Evolutionary conservation across 2,797 vertebrate genomes (phyloP), one percentile per base, ranked within the genome.

Genomic region (Liparis tanakae): DNA sequence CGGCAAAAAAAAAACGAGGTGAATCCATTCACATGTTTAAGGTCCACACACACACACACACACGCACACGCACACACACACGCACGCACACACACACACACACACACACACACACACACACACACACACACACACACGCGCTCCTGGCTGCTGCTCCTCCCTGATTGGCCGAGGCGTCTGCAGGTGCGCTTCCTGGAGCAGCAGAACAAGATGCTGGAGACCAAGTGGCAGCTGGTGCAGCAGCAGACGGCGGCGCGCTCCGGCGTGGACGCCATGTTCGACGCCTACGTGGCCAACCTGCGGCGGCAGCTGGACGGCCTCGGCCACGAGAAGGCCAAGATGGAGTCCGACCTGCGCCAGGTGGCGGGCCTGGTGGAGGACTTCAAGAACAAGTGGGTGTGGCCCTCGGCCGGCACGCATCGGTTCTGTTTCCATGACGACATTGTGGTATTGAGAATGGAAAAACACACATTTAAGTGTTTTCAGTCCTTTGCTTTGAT

Each of bases 131-230:
- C 44, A 46, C 44, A 46, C 44, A 15, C 17, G 4, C 25, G 25
- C 25, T 30, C 2, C 25, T 30, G 25, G 25, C 25, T 30, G 25
- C 25, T 30, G 25, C 25, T 30, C 25, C 25, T 30, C 25, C 25
- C 25, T 30, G 25, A 30, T 30, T 30, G 25, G 25, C 25, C 25
- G 25, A 30, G 25, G 25, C 25, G 25, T 80, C 90, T 93, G 0
- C 81, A 95, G 95, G 95, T 96, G 2, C 88, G 94, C 51, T 93
- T 90, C 75, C 86, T 96, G 2, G 95, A 96, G 72, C 94, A 95
- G 81, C 94, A 96, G 82, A 95, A 95, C 87, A 95, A 95, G 86
- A 92, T 94, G 89, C 87, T 96, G 17, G 94, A 95, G 84, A 95
- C 94, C 68, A 94, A 95, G 71, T 96, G 94, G 94, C 90, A 90